Percentiles rank a stretch among this genome's conserved stretches.
Evolutionary conservation across 2,797 vertebrate species (phyloP).

Genomic region (Ambastaia sidthimunki): DNA sequence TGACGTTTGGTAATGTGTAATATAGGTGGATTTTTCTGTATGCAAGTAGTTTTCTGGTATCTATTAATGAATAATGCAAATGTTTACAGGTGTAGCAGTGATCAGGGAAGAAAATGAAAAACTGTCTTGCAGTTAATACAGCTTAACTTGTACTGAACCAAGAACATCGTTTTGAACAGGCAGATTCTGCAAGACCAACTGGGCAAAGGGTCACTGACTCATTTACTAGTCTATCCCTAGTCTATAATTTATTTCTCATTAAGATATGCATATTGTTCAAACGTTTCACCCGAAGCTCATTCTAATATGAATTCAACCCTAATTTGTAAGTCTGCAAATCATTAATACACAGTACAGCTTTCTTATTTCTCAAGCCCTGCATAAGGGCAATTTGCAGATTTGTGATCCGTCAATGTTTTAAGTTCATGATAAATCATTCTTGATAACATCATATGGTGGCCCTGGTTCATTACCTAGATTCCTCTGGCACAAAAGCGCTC

Average conservation of each 20-base stretch:
- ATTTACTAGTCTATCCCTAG: not conserved
- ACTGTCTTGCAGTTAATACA: not conserved
- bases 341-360: not conserved
- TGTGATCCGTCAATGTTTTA: not conserved
- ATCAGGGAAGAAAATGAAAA: not conserved
- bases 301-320: not conserved
- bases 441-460: not conserved
- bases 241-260: too few species aligned
- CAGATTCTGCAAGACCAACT: not conserved
- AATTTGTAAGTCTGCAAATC: not conserved
- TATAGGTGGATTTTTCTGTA: too few species aligned
- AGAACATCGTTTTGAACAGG: not conserved
- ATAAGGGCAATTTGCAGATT: not conserved
- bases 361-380: not conserved
- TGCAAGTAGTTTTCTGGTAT: not conserved
- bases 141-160: not conserved
- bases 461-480: constrained; percentile 31
- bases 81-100: not conserved
- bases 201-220: not conserved
- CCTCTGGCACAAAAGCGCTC: not conserved
- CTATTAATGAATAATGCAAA: not conserved
- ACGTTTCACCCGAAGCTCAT: not conserved
- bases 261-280: not conserved
- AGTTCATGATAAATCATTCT: constrained; percentile 15
- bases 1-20: too few species aligned